Evolutionary conservation across 1,140 invertebrate species (phyloP).

Genomic region (Colletes gigas): DNA sequence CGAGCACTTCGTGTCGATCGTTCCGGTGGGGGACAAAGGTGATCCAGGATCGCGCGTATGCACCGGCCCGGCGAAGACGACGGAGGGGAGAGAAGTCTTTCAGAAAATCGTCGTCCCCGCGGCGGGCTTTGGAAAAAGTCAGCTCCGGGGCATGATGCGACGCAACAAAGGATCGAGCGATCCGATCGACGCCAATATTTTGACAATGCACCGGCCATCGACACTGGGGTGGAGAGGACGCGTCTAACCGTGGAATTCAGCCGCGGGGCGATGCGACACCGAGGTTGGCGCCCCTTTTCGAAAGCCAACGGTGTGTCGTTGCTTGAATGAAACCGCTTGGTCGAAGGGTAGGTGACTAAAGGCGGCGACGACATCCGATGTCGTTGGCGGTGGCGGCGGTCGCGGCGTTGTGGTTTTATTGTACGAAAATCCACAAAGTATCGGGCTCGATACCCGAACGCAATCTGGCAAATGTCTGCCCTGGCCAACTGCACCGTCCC

Average conservation of each 20-base stretch:
- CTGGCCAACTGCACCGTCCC: constrained; percentile 59
- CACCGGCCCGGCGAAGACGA: no score
- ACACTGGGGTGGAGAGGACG: constrained; percentile 36
- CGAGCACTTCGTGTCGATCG: constrained; percentile 19
- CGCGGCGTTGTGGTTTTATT: constrained; percentile 59
- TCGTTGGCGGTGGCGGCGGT: constrained; percentile 20
- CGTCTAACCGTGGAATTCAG: constrained; percentile 54
- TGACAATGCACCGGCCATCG: constrained; percentile 79
- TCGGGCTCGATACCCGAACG: constrained; percentile 63
- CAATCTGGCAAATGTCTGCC: constrained; percentile 74
- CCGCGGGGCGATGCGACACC: constrained; percentile 34
- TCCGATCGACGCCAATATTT: constrained; percentile 80
- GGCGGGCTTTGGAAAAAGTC: constrained; percentile 68
- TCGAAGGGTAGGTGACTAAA: constrained; percentile 47
- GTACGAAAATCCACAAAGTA: constrained; percentile 77
- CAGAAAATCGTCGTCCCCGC: constrained; percentile 42
- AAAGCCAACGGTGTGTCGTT: constrained; percentile 45
- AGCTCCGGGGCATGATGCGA: constrained; percentile 70
- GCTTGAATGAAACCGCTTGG: constrained; percentile 54
- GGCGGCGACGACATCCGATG: constrained; percentile 47
- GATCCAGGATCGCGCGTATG: constrained; percentile 9
- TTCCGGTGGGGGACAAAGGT: constrained; percentile 17
- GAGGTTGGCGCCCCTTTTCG: constrained; percentile 48
- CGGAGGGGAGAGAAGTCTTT: constrained; percentile 41
- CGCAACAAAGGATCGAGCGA: constrained; percentile 65